Conservation (phyloP, 2,113 vertebrate genomes). For the Genyomyrus donnyi region DNA sequence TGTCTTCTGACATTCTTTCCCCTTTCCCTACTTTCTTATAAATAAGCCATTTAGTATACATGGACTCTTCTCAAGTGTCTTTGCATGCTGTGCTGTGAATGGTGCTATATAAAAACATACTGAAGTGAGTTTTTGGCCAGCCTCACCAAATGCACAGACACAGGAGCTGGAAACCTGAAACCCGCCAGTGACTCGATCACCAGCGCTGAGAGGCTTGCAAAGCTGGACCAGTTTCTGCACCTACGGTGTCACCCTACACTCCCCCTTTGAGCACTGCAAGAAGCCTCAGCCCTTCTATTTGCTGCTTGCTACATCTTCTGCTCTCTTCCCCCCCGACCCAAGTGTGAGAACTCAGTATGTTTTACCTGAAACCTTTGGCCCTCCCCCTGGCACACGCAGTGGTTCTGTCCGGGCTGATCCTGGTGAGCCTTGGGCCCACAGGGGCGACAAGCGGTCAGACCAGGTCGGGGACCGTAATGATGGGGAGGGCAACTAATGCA, state of each 20-base stretch:
- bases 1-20: neutral
- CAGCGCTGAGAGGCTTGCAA: neutral
- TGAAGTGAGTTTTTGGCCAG: neutral
- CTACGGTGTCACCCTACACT: neutral
- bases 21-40: neutral
- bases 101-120: neutral
- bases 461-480: slow-evolving; percentile 65
- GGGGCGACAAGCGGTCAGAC: slow-evolving; percentile 56
- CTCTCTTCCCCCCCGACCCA: neutral
- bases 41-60: neutral
- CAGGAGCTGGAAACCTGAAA: neutral
- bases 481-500: slow-evolving; percentile 68
- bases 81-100: neutral
- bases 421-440: slow-evolving; percentile 72
- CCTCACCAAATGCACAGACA: neutral
- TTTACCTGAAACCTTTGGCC: slow-evolving; percentile 76
- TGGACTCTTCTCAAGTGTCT: neutral
- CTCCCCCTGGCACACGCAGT: slow-evolving; percentile 58
- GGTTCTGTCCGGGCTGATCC: slow-evolving; percentile 62
- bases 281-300: neutral
- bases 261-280: neutral
- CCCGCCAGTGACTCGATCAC: neutral
- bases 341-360: neutral
- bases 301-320: neutral
- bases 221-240: neutral